Conservation (phyloP, 2,797 vertebrate species). For the Fratercula arctica region DNA sequence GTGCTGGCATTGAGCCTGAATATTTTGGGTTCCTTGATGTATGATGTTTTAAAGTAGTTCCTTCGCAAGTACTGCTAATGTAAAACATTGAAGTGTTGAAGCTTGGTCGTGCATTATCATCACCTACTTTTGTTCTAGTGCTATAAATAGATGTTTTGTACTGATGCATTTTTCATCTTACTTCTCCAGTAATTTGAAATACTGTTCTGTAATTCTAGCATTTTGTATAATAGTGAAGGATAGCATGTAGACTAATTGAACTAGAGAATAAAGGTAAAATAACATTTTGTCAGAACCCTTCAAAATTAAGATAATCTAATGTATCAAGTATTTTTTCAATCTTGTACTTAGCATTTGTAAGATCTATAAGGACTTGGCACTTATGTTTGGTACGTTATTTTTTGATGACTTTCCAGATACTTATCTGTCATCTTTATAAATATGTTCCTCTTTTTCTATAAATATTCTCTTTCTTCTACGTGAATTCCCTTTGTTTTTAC, state of each 20-base stretch:
- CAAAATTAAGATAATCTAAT: neutral
- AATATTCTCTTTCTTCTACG: neutral
- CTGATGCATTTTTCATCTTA: conserved; percentile 6
- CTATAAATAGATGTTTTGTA: conserved; percentile 32
- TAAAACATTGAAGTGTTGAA: neutral
- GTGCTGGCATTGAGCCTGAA: neutral
- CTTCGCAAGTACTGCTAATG: neutral
- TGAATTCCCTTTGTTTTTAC: neutral
- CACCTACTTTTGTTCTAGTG: conserved; percentile 14
- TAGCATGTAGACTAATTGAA: neutral
- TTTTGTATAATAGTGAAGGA: neutral
- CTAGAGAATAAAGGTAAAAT: neutral
- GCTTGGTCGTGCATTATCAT: neutral
- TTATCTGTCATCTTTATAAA: neutral
- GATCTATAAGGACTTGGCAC: neutral
- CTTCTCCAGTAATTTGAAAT: conserved; percentile 1
- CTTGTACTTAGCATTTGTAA: neutral
- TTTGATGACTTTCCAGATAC: neutral
- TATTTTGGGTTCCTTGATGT: neutral
- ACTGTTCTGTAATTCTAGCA: neutral
- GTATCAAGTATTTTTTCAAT: neutral
- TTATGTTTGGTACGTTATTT: neutral
- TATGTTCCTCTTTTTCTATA: neutral
- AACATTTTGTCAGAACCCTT: neutral
- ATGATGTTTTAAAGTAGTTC: neutral